These are phyloP conservation scores for Pycnonotus jocosus DNA, from an alignment of 2,113 vertebrate genomes.

Conservation along the genomic window DNA sequence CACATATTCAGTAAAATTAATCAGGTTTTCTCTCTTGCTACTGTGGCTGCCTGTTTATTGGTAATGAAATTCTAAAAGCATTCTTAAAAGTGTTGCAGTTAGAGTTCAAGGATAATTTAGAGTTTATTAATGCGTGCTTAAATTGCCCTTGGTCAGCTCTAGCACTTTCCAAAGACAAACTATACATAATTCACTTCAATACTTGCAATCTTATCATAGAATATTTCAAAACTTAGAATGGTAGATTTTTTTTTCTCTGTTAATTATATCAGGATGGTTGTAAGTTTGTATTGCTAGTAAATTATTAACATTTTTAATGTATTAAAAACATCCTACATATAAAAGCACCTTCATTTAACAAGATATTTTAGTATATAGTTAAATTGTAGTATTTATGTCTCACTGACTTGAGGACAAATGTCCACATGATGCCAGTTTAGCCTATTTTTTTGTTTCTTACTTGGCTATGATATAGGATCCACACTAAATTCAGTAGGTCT, in stretches of 20 bases:
- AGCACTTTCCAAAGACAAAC: background rate
- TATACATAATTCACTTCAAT: background rate
- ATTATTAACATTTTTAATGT: background rate
- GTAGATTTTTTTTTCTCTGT: background rate
- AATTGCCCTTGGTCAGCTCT: background rate
- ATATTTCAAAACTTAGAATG: background rate
- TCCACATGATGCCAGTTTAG: background rate
- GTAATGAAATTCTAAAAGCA: background rate
- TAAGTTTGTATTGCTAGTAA: background rate
- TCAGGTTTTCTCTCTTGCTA: background rate
- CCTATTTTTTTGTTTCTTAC: background rate
- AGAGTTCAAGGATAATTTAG: background rate
- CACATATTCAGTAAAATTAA: background rate
- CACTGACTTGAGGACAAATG: background rate
- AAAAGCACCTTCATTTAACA: background rate
- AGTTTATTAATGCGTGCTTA: background rate
- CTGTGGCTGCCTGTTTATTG: background rate
- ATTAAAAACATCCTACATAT: rapidly evolving
- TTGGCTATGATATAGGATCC: background rate
- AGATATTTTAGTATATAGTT: background rate
- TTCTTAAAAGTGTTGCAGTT: background rate
- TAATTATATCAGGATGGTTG: background rate
- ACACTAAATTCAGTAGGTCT: background rate
- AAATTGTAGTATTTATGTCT: background rate
- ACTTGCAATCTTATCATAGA: background rate